A percentile compares a stretch with the other conserved stretches of the same genome.
Conservation (phyloP, 2,888 invertebrate species). For the Aporophyla lueneburgensis region DNA sequence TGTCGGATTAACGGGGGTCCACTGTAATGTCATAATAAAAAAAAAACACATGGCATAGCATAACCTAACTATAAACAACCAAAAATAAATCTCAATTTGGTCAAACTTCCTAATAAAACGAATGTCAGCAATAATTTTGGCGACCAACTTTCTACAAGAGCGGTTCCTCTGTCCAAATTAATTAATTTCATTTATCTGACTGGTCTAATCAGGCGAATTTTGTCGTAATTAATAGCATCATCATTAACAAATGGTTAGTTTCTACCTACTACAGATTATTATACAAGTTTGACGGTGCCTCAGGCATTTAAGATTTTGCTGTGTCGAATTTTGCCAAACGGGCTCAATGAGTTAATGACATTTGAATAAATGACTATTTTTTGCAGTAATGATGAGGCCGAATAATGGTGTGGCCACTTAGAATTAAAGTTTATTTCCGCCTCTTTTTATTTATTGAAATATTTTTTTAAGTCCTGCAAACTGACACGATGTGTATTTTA, state of each 20-base stretch:
- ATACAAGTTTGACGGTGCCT: conserved; percentile 3
- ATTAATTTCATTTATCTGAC: conserved; percentile 75
- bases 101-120: conserved; percentile 38
- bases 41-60: conserved; percentile 9
- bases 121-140: conserved; percentile 64
- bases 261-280: conserved; percentile 4
- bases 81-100: conserved; percentile 62
- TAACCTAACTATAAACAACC: conserved; percentile 46
- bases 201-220: conserved; percentile 70
- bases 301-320: conserved; percentile 1
- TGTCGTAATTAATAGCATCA: conserved; percentile 66
- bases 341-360: background rate
- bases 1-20: too few relatives aligned
- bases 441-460: too few relatives aligned
- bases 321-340: background rate
- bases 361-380: too few relatives aligned
- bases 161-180: conserved; percentile 67
- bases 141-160: conserved; percentile 76
- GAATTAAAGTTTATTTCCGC: too few relatives aligned
- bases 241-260: conserved; percentile 44
- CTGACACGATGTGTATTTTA: too few relatives aligned
- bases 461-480: too few relatives aligned
- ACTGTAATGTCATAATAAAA: background rate
- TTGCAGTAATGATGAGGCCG: too few relatives aligned
- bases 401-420: too few relatives aligned